Percentiles rank a stretch among this genome's conserved stretches.
These are phyloP conservation scores for Neosilurus mollespiculum DNA, from an alignment of 2,797 vertebrate genomes.

Conservation along the genomic window DNA sequence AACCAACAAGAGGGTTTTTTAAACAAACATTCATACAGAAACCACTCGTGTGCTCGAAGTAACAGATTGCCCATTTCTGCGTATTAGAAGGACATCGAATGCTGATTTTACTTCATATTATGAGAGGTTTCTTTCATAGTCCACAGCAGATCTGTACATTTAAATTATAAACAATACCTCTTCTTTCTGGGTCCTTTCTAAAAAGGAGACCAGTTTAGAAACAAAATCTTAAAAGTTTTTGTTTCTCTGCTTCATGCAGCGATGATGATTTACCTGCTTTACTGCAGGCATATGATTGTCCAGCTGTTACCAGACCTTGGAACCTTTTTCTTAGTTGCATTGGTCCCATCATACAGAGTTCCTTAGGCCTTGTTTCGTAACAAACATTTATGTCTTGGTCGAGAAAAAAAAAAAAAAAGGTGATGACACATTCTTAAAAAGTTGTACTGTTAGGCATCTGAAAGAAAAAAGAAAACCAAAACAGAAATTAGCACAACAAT, in stretches of 20 bases:
- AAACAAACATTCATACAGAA: constrained; percentile 53
- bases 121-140: constrained; percentile 68
- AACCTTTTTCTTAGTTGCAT: constrained; percentile 70
- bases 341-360: constrained; percentile 77
- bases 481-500: background rate
- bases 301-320: constrained; percentile 70
- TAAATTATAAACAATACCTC: constrained; percentile 65
- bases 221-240: constrained; percentile 65
- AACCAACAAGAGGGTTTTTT: constrained; percentile 24
- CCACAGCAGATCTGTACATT: constrained; percentile 83
- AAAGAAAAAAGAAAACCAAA: constrained; percentile 54
- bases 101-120: constrained; percentile 69
- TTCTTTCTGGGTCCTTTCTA: constrained; percentile 70
- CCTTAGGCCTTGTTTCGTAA: constrained; percentile 76
- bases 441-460: constrained; percentile 85
- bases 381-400: constrained; percentile 56
- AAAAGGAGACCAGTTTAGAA: constrained; percentile 65
- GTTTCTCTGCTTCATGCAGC: constrained; percentile 54
- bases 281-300: constrained; percentile 72
- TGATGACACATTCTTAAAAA: constrained; percentile 78
- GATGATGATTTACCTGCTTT: constrained; percentile 73
- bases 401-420: constrained; percentile 17
- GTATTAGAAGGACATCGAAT: constrained; percentile 48
- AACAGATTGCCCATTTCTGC: constrained; percentile 62
- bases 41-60: constrained; percentile 68